These are phyloP conservation scores for Notarius lentiginosus DNA, from an alignment of 2,113 vertebrate species.

Conservation along the genomic window DNA sequence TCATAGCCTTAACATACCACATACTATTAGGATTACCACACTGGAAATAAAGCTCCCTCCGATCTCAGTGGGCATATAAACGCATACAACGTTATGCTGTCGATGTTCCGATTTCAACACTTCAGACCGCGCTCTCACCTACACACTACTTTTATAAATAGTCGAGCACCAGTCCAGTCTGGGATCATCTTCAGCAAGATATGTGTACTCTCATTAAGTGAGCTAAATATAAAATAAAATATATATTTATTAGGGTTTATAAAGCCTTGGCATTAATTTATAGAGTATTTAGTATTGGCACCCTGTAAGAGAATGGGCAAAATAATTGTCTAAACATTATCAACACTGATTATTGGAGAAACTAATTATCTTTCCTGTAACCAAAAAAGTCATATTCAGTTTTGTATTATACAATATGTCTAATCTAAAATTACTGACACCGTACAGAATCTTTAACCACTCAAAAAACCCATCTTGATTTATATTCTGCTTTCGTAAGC, in stretches of 20 bases:
- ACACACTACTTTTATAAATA: not conserved
- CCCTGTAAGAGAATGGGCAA: not conserved
- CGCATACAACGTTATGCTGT: not conserved
- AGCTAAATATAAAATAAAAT: not conserved
- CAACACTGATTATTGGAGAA: not conserved
- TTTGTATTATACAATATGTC: not conserved
- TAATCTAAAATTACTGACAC: not conserved
- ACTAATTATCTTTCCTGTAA: not conserved
- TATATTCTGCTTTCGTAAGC: not conserved
- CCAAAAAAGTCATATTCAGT: not conserved
- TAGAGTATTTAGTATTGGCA: not conserved
- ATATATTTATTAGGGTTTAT: not conserved
- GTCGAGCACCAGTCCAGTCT: not conserved
- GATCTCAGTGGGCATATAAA: not conserved
- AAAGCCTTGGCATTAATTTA: not conserved
- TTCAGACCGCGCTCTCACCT: not conserved
- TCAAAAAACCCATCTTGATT: not conserved
- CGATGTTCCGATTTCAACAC: slow-evolving; percentile 13
- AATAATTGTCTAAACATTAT: not conserved
- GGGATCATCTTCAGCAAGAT: not conserved
- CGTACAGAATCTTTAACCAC: not conserved
- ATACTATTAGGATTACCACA: slow-evolving; percentile 16
- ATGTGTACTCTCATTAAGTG: not conserved
- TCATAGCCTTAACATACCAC: slow-evolving; percentile 8
- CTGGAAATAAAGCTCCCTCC: not conserved